These are phyloP conservation scores for Fukomys damarensis DNA, from an alignment of 2,113 vertebrate species.

Conservation along the genomic window DNA sequence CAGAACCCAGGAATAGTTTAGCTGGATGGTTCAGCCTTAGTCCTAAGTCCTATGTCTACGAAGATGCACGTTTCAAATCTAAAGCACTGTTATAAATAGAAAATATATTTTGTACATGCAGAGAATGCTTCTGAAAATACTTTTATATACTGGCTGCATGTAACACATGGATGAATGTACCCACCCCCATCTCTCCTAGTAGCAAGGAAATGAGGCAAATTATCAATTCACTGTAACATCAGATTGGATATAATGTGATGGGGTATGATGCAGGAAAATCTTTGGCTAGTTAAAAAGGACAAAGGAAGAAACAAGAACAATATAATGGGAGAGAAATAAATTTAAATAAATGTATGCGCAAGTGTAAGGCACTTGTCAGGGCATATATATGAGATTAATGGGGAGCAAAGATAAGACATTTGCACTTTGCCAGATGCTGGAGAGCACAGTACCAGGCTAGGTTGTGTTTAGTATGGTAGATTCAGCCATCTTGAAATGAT, in stretches of 20 bases:
- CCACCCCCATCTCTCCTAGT: neutral
- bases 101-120: neutral
- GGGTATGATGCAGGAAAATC: neutral
- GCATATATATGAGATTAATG: neutral
- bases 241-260: neutral
- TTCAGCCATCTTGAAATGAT: constrained; percentile 6
- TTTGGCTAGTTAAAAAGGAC: neutral
- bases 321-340: neutral
- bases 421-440: neutral
- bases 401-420: neutral
- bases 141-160: neutral
- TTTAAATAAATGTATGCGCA: neutral
- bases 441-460: neutral
- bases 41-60: neutral
- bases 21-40: neutral
- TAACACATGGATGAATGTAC: neutral
- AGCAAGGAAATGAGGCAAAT: neutral
- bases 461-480: neutral
- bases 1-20: neutral
- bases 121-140: neutral
- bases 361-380: neutral
- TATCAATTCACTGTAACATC: neutral
- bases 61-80: neutral
- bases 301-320: neutral
- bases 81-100: neutral